phyloP scores from a whole-genome alignment of 1,140 invertebrate species.

The Drosophila kikkawai region DNA sequence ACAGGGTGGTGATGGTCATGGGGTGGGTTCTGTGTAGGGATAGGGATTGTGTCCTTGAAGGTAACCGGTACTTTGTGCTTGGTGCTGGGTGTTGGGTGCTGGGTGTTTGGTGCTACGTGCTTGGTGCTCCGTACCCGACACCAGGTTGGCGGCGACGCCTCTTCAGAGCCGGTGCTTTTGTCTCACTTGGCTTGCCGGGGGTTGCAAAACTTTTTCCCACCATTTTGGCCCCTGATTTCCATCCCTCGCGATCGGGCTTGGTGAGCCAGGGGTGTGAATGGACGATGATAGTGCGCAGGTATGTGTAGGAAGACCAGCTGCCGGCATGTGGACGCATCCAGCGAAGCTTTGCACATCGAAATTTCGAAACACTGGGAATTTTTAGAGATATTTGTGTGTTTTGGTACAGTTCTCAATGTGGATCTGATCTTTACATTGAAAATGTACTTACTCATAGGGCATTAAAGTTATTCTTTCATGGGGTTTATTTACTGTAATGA shows the following conservation, averaged over 20 bases:
- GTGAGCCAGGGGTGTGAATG: conserved; percentile 2
- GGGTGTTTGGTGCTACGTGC: background rate
- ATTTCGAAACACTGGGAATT: background rate
- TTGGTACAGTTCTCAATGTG: conserved; percentile 1
- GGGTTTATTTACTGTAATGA: too few relatives aligned
- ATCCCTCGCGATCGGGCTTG: conserved; percentile 39
- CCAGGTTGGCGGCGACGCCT: conserved; percentile 44
- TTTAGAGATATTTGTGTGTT: background rate
- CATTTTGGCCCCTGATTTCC: conserved; percentile 51
- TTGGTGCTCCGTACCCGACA: conserved; percentile 28
- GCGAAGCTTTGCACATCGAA: background rate
- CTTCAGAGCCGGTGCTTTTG: conserved; percentile 73
- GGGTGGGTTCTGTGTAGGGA: conserved; percentile 45
- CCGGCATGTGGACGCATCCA: conserved; percentile 41
- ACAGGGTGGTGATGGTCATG: conserved; percentile 40
- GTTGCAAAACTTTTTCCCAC: conserved; percentile 68
- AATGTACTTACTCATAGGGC: background rate
- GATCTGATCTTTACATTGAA: too few relatives aligned
- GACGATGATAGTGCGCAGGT: conserved; percentile 66
- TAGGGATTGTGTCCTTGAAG: conserved; percentile 57
- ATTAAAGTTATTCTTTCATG: background rate
- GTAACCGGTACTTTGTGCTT: conserved; percentile 8
- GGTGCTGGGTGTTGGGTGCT: background rate
- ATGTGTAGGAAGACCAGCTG: conserved; percentile 66
- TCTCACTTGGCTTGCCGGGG: conserved; percentile 49